A percentile compares a stretch with the other conserved stretches of the same genome.
Conservation (phyloP, 2,113 vertebrate genomes). For the Semnopithecus entellus region DNA sequence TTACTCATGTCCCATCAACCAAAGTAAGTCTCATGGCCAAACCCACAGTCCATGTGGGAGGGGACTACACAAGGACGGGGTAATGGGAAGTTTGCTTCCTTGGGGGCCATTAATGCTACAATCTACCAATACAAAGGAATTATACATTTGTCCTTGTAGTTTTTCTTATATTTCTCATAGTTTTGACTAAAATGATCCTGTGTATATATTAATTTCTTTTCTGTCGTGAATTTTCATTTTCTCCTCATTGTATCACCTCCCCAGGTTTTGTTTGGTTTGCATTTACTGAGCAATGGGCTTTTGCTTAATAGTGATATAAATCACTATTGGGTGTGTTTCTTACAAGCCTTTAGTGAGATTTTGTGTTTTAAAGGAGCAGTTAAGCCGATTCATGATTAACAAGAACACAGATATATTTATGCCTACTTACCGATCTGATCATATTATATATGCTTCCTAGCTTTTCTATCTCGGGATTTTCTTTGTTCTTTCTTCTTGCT, state of each 20-base stretch:
- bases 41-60: background rate
- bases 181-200: constrained; percentile 18
- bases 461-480: background rate
- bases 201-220: background rate
- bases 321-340: background rate
- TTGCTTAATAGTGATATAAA: background rate
- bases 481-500: background rate
- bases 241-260: background rate
- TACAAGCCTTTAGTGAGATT: background rate
- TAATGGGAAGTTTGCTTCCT: accelerated
- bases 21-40: background rate
- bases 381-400: background rate
- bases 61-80: background rate
- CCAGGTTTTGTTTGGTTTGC: background rate
- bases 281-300: background rate
- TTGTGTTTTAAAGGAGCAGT: background rate
- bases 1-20: background rate
- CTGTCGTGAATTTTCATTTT: background rate
- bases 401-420: background rate
- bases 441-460: background rate
- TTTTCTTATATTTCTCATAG: background rate
- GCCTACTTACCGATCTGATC: background rate
- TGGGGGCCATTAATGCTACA: background rate
- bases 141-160: background rate
- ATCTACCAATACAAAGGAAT: background rate